Evolutionary conservation across 2,113 vertebrate genomes (phyloP).

Genomic region (Castor canadensis): DNA sequence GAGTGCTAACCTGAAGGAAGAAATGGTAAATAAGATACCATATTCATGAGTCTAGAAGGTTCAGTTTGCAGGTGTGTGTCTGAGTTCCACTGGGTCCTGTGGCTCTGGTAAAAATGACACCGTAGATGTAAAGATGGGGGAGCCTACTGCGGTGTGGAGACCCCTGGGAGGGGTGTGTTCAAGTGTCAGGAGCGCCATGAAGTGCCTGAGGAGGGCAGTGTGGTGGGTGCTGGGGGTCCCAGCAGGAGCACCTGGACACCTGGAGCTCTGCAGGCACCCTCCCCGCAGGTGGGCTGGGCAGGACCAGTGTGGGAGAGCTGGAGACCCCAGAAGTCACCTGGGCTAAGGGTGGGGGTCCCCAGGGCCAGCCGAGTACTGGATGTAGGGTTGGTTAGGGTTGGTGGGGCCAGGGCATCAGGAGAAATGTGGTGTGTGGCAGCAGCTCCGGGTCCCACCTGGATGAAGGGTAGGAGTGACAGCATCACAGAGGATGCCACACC

Average conservation of each 20-base stretch:
- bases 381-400: neutral
- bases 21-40: neutral
- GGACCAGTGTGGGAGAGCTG: neutral
- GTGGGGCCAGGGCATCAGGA: neutral
- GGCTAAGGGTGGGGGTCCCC: neutral
- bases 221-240: neutral
- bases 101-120: neutral
- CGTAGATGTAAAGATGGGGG: neutral
- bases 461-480: neutral
- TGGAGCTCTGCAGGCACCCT: neutral
- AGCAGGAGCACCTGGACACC: too few relatives aligned
- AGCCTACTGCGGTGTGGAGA: neutral
- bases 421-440: neutral
- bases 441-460: neutral
- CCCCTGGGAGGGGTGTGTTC: too few relatives aligned
- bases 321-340: too few relatives aligned
- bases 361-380: neutral
- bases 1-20: neutral
- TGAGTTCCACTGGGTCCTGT: accelerated
- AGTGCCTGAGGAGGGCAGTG: too few relatives aligned
- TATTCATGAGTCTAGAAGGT: neutral
- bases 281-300: neutral
- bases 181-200: too few relatives aligned
- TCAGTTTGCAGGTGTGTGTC: neutral
- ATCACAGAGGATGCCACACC: neutral